Base-by-base conservation (phyloP, 2,113 vertebrate species). In the Morphnarchus princeps region DNA sequence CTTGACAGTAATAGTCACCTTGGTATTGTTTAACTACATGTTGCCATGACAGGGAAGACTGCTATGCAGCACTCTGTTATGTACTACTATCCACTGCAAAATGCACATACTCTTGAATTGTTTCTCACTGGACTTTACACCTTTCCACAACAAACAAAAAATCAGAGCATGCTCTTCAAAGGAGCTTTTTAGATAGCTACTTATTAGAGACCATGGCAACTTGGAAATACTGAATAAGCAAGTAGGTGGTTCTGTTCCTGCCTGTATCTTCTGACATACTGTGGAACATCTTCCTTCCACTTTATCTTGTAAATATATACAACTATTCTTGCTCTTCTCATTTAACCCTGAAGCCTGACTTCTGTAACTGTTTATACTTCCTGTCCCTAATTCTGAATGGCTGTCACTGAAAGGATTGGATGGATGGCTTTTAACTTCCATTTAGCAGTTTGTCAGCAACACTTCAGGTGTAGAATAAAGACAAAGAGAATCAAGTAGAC, bases 231-330 rank as follows among this genome's bases (percentile, higher is more conserved):
- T 65, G 45, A n/a, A 11, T 77, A 36, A 71, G 43, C 8, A 87
- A 34, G 42, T 7, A 52, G 34, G n/a, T 28, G 22, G 21, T 22
- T 89, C 25, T 82, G 80, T 65, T 82, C 32, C 15, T 76, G 9
- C 42, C 29, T 52, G 0, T 15, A 18, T 17, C 14, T 82, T 6
- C 36, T 59, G 7, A 29, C 12, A 10, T 26, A 9, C 2, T 69
- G n/a, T 45, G 16, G 15, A 59, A 49, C 9, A 54, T 16, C 22
- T 31, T 50, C 49, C n/a, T 79, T 88, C n/a, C 11, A 1, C 20
- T 89, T 82, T 36, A 14, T 47, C 25, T 49, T 62, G 31, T 54
- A 74, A 82, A 61, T 40, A 40, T 0, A 4, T 4, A 57, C 11
- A 28, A 29, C 32, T n/a, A 18, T 38, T 55, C 6, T 40, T 49